Conservation (phyloP, 1,140 invertebrate species). For the Fopius arisanus region DNA sequence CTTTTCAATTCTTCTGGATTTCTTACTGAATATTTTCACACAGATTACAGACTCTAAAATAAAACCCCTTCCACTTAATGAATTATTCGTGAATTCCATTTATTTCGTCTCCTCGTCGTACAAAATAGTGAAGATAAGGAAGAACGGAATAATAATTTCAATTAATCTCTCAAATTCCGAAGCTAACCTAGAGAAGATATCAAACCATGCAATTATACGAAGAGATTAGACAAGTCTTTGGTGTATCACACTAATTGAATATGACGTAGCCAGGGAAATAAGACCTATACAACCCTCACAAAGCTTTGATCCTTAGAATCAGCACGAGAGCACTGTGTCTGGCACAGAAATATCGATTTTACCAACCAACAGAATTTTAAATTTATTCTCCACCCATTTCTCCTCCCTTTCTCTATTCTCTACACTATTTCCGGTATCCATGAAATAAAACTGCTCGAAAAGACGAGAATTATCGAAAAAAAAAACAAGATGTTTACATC, state of each 20-base stretch:
- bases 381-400: not conserved
- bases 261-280: slow-evolving; percentile 4
- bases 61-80: too few species aligned
- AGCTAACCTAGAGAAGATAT: too few species aligned
- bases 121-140: not conserved
- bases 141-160: not conserved
- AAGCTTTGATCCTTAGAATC: slow-evolving; percentile 47
- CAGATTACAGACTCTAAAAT: too few species aligned
- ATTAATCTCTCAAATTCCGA: not conserved
- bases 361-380: not conserved
- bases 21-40: too few species aligned
- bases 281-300: not conserved
- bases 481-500: not conserved
- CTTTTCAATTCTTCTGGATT: too few species aligned
- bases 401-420: not conserved
- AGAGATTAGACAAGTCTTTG: slow-evolving; percentile 3
- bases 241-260: slow-evolving; percentile 3
- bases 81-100: too few species aligned
- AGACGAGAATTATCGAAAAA: not conserved
- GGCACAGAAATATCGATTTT: slow-evolving; percentile 13
- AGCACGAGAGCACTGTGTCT: slow-evolving; percentile 34
- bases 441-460: not conserved
- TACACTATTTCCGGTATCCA: not conserved
- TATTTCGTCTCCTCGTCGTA: not conserved
- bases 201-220: not conserved